Conservation (phyloP, 2,888 invertebrate genomes). For the Metacarcinus magister region DNA sequence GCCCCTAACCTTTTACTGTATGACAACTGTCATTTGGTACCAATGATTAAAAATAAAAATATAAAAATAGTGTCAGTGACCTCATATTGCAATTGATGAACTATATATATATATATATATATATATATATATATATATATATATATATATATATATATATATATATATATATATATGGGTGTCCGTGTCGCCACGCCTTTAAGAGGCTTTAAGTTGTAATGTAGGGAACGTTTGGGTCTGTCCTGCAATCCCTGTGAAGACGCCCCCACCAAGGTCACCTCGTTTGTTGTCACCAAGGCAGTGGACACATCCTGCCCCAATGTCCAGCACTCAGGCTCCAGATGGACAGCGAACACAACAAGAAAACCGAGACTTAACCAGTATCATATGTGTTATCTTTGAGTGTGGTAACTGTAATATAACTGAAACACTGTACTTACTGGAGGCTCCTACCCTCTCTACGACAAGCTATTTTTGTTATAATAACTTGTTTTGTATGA, state of each 20-base stretch:
- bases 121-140: background rate
- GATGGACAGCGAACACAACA: background rate
- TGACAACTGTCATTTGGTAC: background rate
- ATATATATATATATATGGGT: background rate
- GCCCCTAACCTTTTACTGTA: background rate
- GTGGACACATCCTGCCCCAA: background rate
- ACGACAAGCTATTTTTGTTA: too few species aligned
- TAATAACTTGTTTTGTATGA: too few species aligned
- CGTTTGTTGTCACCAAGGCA: background rate
- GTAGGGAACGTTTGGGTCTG: background rate
- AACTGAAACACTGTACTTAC: too few species aligned
- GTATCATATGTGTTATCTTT: too few species aligned
- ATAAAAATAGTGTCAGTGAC: background rate
- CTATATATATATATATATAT: background rate
- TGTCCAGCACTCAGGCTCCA: background rate
- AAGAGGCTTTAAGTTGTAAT: background rate
- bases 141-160: background rate
- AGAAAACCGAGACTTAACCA: background rate
- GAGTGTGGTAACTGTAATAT: too few species aligned
- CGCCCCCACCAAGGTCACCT: background rate
- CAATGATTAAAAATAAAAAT: background rate
- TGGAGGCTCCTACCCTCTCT: too few species aligned
- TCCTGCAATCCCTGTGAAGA: background rate
- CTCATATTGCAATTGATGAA: background rate
- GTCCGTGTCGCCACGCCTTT: background rate